Evolutionary conservation across 2,888 invertebrate genomes (phyloP), one percentile per base, ranked within the genome.

Genomic region (Pristionchus fissidentatus): DNA sequence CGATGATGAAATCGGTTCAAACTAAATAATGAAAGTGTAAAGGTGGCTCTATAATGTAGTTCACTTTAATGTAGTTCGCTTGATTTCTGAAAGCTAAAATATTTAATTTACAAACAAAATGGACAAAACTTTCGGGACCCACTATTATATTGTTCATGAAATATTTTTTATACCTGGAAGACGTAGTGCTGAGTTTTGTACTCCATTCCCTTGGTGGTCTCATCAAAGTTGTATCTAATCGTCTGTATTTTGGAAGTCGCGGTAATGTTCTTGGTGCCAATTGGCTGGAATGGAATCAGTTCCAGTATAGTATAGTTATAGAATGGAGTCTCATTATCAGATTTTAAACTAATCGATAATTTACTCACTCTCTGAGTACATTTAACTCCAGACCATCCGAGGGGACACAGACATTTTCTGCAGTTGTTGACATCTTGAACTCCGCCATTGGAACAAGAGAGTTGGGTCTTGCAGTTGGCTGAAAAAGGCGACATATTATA

Each of bases 351-450:
- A n/a, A n/a, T 7, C 57, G n/a, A 57, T 22, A 10, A 32, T n/a
- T 19, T 19, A 19, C 70, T 38, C 22, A 70, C 70, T 38, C 70
- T 38, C 43, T 70, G 15, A 10, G 38, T 41, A 32, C 77, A 77
- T 35, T 35, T 77, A 13, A n/a, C 49, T 35, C 77, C 77, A 29
- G 77, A 19, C 77, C 77, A 77, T 32, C 77, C 77, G 19, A 35
- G 32, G 29, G 77, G 77, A 35, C 77, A 77, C 15, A 77, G 46
- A 26, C 77, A 77, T 15, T 46, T 35, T 29, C 1, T 22, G 41
- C 77, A 77, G n/a, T 46, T 32, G 41, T 77, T 77, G 7, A 49
- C 46, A 22, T 77, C 41, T 26, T 49, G 75, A 15, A 75, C 29
- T 10, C 75, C 75, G 10, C 75, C 75, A 29, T 75, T 75, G 13